Evolutionary conservation across 1,140 invertebrate genomes (phyloP).

Genomic region (Brachionus paranguensis): DNA sequence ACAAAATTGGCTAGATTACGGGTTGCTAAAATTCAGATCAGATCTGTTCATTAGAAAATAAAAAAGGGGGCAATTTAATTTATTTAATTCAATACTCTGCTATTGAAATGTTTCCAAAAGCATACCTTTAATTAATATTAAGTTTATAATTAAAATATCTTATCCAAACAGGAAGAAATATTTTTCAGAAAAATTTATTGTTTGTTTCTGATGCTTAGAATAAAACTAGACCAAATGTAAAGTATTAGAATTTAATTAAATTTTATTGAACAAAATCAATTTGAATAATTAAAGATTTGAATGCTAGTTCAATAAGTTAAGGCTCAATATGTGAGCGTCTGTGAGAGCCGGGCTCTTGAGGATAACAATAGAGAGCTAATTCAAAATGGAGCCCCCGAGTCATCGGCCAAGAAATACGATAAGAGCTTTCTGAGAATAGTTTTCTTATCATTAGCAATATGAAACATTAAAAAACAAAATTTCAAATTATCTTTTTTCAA

Average conservation of each 20-base stretch:
- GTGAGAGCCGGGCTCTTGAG: neutral
- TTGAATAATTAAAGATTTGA: conserved; percentile 19
- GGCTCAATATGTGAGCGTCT: neutral
- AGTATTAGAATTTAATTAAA: conserved; percentile 23
- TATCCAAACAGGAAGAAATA: neutral
- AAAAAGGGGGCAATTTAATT: neutral
- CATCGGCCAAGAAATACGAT: neutral
- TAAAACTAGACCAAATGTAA: neutral
- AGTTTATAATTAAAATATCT: neutral
- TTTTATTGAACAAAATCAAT: neutral
- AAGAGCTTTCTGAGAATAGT: conserved; percentile 1
- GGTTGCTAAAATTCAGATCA: neutral
- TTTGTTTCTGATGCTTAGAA: neutral
- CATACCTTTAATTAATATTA: neutral
- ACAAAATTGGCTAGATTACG: neutral
- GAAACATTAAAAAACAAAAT: neutral
- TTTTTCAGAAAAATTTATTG: neutral
- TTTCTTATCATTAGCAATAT: neutral
- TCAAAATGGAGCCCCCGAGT: neutral
- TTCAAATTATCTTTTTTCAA: neutral
- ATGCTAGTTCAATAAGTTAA: neutral
- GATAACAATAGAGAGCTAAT: conserved; percentile 6
- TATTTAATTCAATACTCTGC: neutral
- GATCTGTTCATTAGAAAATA: neutral
- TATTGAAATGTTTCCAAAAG: neutral